phyloP scores from a whole-genome alignment of 2,888 invertebrate genomes.

The Trichopria drosophilae region DNA sequence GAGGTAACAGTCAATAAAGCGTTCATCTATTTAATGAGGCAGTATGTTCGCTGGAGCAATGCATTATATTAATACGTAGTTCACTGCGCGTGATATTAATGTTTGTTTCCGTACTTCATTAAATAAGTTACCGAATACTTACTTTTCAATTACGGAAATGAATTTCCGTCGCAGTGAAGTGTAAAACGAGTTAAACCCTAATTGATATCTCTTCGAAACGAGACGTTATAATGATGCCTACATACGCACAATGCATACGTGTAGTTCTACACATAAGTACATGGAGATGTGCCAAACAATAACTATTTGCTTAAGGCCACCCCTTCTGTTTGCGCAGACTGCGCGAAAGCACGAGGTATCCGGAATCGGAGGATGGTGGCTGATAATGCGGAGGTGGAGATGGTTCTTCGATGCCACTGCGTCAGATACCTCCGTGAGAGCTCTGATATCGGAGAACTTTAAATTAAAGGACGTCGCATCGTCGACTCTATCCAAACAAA shows the following conservation, averaged over 20 bases:
- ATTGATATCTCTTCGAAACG: slow-evolving; percentile 48
- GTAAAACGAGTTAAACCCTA: slow-evolving; percentile 49
- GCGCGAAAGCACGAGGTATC: slow-evolving; percentile 41
- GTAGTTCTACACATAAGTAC: slow-evolving; percentile 30
- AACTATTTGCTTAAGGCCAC: slow-evolving; percentile 55
- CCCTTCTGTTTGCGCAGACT: slow-evolving; percentile 53
- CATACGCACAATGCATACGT: no score
- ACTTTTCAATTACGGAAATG: no score
- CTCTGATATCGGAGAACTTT: slow-evolving; percentile 48
- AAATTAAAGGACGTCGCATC: slow-evolving; percentile 55
- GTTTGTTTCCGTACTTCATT: no score
- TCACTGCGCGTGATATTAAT: no score
- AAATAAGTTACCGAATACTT: no score
- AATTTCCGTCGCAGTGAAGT: no score
- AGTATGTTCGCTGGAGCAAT: no score
- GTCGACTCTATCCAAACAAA: slow-evolving; percentile 53
- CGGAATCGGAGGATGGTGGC: slow-evolving; percentile 32
- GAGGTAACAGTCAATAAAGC: no score
- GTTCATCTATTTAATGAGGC: no score
- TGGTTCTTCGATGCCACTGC: slow-evolving; percentile 26
- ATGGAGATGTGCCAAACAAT: slow-evolving; percentile 47
- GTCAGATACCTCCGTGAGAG: slow-evolving; percentile 31
- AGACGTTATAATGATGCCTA: no score
- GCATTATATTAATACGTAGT: no score
- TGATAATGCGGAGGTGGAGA: slow-evolving; percentile 33